Evolutionary conservation across 1,140 invertebrate genomes (phyloP), one percentile per base, ranked within the genome.

Genomic region (Trachymyrmex cornetzi): DNA sequence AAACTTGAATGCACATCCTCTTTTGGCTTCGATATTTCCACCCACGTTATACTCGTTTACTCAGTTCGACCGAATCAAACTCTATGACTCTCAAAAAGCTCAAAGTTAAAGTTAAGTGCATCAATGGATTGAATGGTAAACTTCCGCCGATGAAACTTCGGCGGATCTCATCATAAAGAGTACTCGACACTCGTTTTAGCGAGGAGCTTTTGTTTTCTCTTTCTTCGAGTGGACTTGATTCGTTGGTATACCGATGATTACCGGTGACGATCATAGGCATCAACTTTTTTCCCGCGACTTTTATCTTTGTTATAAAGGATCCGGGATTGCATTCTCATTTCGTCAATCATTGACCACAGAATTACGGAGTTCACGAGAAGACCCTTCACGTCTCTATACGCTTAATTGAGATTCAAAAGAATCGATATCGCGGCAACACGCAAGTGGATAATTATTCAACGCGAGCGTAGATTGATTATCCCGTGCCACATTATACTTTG

Each of bases 401-500:
- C 24, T 82, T 82, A 82, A 82, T 82, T 74, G 80, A 63, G 19
- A 84, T 82, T 82, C 79, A 84, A 64, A 84, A 74, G 67, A 48
- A 75, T 84, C 69, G 55, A 84, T 74, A 84, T 84, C 55, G 38
- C 14, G 19, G 30, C 53, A 48, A 72, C 53, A 53, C 69, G 80
- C 55, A 44, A 74, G 38, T 69, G 55, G 57, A 75, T 84, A 84
- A 84, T 81, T 71, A 81, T 84, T 61, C 67, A 38, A 74, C 55
- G 66, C 22, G 80, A 44, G 48, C n/a, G 38, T 44, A 63, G 69
- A 74, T 57, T 84, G 55, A 84, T 84, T 84, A 84, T 84, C 19
- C 24, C 7, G 38, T 27, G 55, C n/a, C 38, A 74, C 69, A 71
- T 84, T 75, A 74, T 74, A 74, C 38, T 22, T 50, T n/a, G 38